Conservation (phyloP, 2,888 invertebrate genomes). For the Drosophila mimica region DNA sequence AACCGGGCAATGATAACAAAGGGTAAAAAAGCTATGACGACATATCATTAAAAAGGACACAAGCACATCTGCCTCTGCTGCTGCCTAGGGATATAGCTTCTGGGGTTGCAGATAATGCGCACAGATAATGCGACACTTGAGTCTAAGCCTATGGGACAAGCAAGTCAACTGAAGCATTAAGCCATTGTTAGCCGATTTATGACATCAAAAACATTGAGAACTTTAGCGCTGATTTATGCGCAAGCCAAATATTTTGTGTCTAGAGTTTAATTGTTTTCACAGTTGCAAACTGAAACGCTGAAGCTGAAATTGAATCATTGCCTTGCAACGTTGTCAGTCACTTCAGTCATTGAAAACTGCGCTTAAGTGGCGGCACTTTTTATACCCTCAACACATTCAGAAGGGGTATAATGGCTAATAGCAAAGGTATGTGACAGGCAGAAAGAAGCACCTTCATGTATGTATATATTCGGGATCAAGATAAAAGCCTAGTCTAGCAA, state of each 20-base stretch:
- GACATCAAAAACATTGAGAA: constrained; percentile 55
- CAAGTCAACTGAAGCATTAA: constrained; percentile 65
- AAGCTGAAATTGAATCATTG: constrained; percentile 34
- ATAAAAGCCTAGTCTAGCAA: neutral
- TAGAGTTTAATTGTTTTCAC: constrained; percentile 77
- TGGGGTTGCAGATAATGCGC: constrained; percentile 52
- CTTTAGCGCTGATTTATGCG: constrained; percentile 28
- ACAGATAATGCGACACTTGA: constrained; percentile 73
- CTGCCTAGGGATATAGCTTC: neutral
- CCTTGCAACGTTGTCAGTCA: constrained; percentile 51
- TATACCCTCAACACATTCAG: neutral
- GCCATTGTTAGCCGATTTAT: constrained; percentile 81
- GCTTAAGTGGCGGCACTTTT: constrained; percentile 64
- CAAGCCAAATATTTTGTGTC: constrained; percentile 72
- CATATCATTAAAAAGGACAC: constrained; percentile 38
- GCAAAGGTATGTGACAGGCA: neutral
- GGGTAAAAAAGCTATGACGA: constrained; percentile 30
- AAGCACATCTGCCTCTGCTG: constrained; percentile 43
- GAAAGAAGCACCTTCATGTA: fast-evolving
- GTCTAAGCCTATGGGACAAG: constrained; percentile 19
- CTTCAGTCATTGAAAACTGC: constrained; percentile 59
- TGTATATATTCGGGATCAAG: fast-evolving
- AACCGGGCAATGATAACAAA: constrained; percentile 30
- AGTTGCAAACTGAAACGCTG: constrained; percentile 59
- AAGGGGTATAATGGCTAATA: neutral